Base-by-base conservation (phyloP, 2,888 invertebrate genomes). In the Acrobeloides nanus region DNA sequence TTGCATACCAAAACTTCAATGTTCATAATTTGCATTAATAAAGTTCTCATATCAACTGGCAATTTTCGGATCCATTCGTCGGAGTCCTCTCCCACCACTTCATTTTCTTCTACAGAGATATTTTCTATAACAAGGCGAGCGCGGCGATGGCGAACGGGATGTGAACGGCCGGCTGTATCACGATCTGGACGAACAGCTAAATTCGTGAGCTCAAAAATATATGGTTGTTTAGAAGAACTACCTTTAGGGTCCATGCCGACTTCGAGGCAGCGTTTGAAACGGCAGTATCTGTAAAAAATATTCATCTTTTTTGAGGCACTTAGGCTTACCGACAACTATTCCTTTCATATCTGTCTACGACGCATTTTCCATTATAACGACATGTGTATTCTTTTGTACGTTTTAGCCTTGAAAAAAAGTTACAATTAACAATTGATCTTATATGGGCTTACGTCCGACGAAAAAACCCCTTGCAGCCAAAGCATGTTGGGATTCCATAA, bases 171-270 rank as follows among this genome's bases (percentile, higher is more conserved):
- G 7, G 70, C 70, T 8, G 71, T 68, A 42, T 71, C 71, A 12
- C 71, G 61, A 39, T 71, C 71, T 6, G 71, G 71, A 5, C 71
- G 61, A 7, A 71, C 71, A 6, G 71, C 70, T 61, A 52, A 48
- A n/a, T 25, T 17, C 17, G 26, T 24, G 3, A 50, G 24, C 7
- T 53, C 12, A 27, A 23, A 12, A n/a, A 42, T 4, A n/a, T n/a
- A n/a, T 21, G 43, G 21, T 20, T 1, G 17, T 2, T 10, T 1
- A 24, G 20, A 12, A 4, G 10, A 15, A 18, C 17, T 39, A 54
- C 56, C 55, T 55, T 70, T 70, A n/a, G 70, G 70, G 48, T 70
- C 68, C 70, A 70, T 70, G 29, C 70, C 71, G 25, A 68, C 69
- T 40, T 70, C 69, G 40, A 71, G 55, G 44, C 71, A 72, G 27